Conservation (phyloP, 2,797 vertebrate species). For the Carapus acus region DNA sequence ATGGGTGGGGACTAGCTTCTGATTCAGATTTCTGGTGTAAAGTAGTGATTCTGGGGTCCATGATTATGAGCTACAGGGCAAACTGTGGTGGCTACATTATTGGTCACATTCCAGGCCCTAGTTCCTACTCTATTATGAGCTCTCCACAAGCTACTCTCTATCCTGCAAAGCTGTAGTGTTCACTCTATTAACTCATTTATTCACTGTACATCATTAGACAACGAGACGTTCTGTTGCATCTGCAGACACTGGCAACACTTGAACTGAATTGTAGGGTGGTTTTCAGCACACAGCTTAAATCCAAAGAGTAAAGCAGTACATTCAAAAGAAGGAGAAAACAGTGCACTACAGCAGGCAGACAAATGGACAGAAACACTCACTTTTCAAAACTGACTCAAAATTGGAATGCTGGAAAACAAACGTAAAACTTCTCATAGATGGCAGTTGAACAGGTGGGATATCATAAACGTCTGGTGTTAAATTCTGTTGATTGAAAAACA, state of each 20-base stretch:
- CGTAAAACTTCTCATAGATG: too few relatives aligned
- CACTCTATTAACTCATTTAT: slow-evolving; percentile 5
- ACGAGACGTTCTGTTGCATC: slow-evolving; percentile 9
- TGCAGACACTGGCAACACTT: slow-evolving; percentile 2
- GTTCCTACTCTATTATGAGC: not conserved
- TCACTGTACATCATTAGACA: slow-evolving; percentile 1
- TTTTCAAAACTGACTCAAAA: too few relatives aligned
- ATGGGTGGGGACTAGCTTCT: not conserved
- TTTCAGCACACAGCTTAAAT: not conserved
- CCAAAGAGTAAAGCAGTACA: not conserved
- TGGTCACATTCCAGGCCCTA: not conserved
- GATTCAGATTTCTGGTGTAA: not conserved
- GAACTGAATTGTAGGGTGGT: slow-evolving; percentile 18
- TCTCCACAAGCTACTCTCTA: not conserved
- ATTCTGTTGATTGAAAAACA: too few relatives aligned
- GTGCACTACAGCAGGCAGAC: too few relatives aligned
- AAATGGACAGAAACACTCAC: too few relatives aligned
- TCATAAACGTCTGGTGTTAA: too few relatives aligned
- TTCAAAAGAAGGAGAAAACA: not conserved
- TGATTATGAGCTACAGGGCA: too few relatives aligned
- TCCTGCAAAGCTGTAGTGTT: not conserved
- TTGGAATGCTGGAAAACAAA: too few relatives aligned
- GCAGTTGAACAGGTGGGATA: too few relatives aligned
- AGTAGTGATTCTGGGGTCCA: not conserved
- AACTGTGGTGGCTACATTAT: not conserved